A percentile compares a stretch with the other conserved stretches of the same genome.
phyloP scores from a whole-genome alignment of 1,140 invertebrate species.

The Sarcophaga bullata region DNA sequence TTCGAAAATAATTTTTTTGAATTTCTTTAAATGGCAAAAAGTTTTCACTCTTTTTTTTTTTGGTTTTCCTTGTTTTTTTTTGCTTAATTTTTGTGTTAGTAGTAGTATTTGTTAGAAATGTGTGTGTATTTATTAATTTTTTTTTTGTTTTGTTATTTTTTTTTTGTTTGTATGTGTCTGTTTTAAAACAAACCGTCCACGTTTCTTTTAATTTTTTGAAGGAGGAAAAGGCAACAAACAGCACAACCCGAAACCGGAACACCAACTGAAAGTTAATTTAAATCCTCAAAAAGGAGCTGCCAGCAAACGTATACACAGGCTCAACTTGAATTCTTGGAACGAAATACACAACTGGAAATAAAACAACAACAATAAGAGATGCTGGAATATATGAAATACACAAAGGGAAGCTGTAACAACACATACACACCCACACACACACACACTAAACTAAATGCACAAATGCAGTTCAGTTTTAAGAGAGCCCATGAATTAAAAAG shows the following conservation, averaged over 20 bases:
- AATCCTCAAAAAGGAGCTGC: conserved; percentile 37
- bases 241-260: conserved; percentile 67
- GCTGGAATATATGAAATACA: conserved; percentile 20
- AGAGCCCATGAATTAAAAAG: neutral
- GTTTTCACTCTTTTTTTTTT: conserved; percentile 23
- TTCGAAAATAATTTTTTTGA: neutral
- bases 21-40: conserved; percentile 9
- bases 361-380: neutral
- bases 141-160: neutral
- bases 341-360: neutral
- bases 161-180: conserved; percentile 33
- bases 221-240: conserved; percentile 65
- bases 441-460: conserved; percentile 18
- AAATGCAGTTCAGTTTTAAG: neutral
- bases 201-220: conserved; percentile 40
- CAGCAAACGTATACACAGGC: neutral
- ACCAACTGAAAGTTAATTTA: conserved; percentile 63
- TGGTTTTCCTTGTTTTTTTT: neutral
- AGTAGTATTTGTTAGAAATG: neutral
- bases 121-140: conserved; percentile 17
- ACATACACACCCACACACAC: too few relatives aligned
- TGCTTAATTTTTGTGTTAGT: neutral
- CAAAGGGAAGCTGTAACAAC: conserved; percentile 24
- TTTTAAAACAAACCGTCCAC: conserved; percentile 38
- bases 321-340: conserved; percentile 29